Conservation (phyloP, 2,113 vertebrate genomes). For the Cavia aperea region DNA sequence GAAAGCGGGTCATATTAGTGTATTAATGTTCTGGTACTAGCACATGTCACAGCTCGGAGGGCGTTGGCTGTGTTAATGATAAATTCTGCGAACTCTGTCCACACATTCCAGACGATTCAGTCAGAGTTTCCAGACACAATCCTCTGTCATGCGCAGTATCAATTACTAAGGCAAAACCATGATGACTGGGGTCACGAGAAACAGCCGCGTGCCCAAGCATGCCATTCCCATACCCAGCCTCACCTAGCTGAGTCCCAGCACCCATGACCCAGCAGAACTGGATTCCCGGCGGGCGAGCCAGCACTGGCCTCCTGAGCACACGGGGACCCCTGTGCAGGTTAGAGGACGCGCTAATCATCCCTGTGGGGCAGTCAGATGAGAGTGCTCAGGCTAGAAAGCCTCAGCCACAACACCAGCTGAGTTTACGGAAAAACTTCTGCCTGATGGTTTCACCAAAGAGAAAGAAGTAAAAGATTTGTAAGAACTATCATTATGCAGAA, state of each 20-base stretch:
- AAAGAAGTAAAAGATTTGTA: background rate
- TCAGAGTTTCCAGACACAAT: conserved; percentile 13
- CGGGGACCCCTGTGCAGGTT: no score
- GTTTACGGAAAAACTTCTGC: background rate
- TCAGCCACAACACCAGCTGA: background rate
- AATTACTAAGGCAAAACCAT: conserved; percentile 36
- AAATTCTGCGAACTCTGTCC: conserved; percentile 42
- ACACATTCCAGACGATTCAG: conserved; percentile 52
- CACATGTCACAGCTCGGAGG: conserved; percentile 9
- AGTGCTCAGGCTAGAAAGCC: background rate
- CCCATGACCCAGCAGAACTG: background rate
- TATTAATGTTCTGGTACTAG: background rate
- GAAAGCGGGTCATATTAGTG: conserved; percentile 5
- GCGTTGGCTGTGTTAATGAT: conserved; percentile 42
- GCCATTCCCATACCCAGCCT: background rate
- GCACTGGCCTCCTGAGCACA: background rate
- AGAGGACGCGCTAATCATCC: no score
- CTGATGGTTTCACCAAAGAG: background rate
- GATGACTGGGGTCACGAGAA: conserved; percentile 13
- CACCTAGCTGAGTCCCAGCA: background rate
- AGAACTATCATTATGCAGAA: background rate
- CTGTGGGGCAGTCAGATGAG: background rate
- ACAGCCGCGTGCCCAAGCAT: background rate
- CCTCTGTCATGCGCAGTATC: background rate
- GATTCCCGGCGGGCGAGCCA: background rate